phyloP scores from a whole-genome alignment of 1,140 invertebrate genomes.

The Eueides isabella region DNA sequence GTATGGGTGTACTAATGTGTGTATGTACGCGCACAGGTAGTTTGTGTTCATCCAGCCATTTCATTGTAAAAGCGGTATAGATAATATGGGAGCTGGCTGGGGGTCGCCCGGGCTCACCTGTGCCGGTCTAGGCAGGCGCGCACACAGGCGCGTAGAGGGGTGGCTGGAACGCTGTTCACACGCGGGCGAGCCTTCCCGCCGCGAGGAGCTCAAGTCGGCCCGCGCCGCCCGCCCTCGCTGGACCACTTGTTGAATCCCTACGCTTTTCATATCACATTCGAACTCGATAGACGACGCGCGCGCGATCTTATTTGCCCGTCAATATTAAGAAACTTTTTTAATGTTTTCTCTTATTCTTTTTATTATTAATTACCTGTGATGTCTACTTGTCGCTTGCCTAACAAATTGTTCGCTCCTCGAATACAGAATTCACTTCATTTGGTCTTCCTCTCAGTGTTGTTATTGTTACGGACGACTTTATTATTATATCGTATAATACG shows the following conservation, averaged over 20 bases:
- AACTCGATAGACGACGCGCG: slow-evolving; percentile 55
- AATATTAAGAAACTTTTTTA: slow-evolving; percentile 39
- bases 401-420: slow-evolving; percentile 49
- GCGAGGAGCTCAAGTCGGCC: slow-evolving; percentile 56
- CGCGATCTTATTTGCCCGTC: slow-evolving; percentile 47
- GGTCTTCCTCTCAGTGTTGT: slow-evolving; percentile 69
- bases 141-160: slow-evolving; percentile 41
- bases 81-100: slow-evolving; percentile 70
- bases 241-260: slow-evolving; percentile 77
- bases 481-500: slow-evolving; percentile 54
- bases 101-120: slow-evolving; percentile 75
- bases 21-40: slow-evolving; percentile 62
- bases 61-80: slow-evolving; percentile 74
- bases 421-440: slow-evolving; percentile 61
- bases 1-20: slow-evolving; percentile 61
- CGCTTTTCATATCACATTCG: slow-evolving; percentile 60
- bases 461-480: slow-evolving; percentile 68
- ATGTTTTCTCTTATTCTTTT: slow-evolving; percentile 34
- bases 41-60: slow-evolving; percentile 69
- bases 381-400: slow-evolving; percentile 64
- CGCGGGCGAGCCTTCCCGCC: slow-evolving; percentile 74
- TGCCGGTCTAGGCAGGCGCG: slow-evolving; percentile 54
- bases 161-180: slow-evolving; percentile 52
- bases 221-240: slow-evolving; percentile 63
- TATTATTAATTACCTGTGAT: slow-evolving; percentile 59